Conservation (phyloP, 1,140 invertebrate genomes). For the Zaprionus camerounensis region DNA sequence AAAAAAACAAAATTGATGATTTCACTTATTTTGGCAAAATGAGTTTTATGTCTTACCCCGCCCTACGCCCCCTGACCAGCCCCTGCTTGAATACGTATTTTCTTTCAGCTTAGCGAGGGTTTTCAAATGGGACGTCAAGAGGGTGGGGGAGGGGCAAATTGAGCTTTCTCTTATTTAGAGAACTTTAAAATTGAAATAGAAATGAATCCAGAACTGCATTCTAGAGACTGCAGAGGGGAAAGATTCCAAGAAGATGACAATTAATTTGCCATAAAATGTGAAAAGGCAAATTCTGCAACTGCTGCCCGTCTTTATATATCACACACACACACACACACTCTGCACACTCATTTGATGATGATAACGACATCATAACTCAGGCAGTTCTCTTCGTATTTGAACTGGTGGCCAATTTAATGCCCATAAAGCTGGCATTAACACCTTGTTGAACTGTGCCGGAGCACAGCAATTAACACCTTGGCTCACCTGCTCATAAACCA, state of each 20-base stretch:
- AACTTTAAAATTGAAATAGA: slow-evolving; percentile 45
- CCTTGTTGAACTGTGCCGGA: slow-evolving; percentile 63
- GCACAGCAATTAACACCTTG: slow-evolving; percentile 79
- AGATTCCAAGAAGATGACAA: slow-evolving; percentile 18
- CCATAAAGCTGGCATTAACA: slow-evolving; percentile 78
- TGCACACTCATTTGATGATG: not conserved
- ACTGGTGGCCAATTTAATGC: slow-evolving; percentile 77
- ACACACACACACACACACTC: slow-evolving; percentile 10
- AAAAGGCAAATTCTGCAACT: slow-evolving; percentile 11
- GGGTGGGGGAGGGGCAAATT: no score
- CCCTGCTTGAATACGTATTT: not conserved
- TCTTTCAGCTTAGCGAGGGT: slow-evolving; percentile 25
- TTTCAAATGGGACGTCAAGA: slow-evolving; percentile 1
- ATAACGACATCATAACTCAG: slow-evolving; percentile 70
- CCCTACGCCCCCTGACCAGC: not conserved
- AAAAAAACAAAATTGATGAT: slow-evolving; percentile 70
- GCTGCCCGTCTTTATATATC: slow-evolving; percentile 33
- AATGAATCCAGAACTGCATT: not conserved
- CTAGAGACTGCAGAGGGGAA: not conserved
- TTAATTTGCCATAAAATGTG: slow-evolving; percentile 64
- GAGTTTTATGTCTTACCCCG: slow-evolving; percentile 61
- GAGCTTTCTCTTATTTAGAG: not conserved
- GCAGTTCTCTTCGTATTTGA: slow-evolving; percentile 56
- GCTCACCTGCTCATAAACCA: slow-evolving; percentile 64
- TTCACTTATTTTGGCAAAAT: slow-evolving; percentile 73